phyloP scores from a whole-genome alignment of 2,113 vertebrate genomes.

The Hippolais icterina region DNA sequence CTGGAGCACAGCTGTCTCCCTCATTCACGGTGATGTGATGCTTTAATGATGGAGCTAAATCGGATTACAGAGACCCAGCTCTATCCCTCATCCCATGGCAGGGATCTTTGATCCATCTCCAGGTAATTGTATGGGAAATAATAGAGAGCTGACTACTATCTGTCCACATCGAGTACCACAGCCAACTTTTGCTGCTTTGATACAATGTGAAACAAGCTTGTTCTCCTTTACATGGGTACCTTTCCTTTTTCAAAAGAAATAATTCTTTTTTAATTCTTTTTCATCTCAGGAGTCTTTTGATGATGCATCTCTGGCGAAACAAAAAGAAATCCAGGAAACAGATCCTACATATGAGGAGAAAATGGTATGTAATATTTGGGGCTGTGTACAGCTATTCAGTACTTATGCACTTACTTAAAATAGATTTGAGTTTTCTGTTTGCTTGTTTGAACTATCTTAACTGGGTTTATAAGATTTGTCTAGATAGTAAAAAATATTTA shows the following conservation, averaged over 20 bases:
- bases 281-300: constrained; percentile 76
- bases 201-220: background rate
- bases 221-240: background rate
- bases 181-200: background rate
- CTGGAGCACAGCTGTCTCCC: constrained; percentile 9
- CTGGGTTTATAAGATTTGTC: background rate
- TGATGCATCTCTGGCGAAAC: constrained; percentile 80
- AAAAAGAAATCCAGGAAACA: constrained; percentile 81
- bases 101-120: constrained; percentile 9
- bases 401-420: background rate
- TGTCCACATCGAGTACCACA: background rate
- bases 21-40: background rate
- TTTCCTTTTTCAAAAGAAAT: background rate
- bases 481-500: background rate
- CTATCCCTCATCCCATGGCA: background rate
- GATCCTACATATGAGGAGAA: constrained; percentile 93
- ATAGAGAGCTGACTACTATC: background rate
- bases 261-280: constrained; percentile 38
- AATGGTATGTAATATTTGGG: constrained; percentile 81
- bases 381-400: background rate
- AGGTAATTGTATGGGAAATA: background rate
- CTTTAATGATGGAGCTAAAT: constrained; percentile 21
- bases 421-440: background rate
- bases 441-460: background rate
- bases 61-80: background rate